Base-by-base conservation (phyloP, 2,888 invertebrate genomes). In the Spisula solida region DNA sequence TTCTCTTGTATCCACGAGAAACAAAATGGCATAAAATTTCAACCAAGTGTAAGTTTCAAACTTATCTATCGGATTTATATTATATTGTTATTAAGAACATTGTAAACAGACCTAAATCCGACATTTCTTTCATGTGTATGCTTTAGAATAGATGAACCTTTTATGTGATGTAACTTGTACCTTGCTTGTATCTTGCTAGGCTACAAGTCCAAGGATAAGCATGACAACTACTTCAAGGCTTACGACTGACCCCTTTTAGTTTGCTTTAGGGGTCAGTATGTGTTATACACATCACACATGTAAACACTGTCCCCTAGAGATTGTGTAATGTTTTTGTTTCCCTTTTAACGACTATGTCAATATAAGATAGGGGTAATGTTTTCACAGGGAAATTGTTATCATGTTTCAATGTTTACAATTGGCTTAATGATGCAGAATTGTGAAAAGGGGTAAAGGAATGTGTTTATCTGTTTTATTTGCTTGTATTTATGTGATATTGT, bases 321-420 rank as follows among this genome's bases (percentile, higher is more conserved):
- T 79, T 55, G 78, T 51, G 85, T 20, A 79, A 85, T 85, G 85
- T 85, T 85, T 51, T 85, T 85, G 79, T 85, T 75, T 79, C 41
- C 34, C 55, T 25, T 80, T 25, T 84, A 70, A 20, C 16, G n/a
- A 29, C 29, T 56, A 18, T 79, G 79, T 85, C 55, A 85, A 85
- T 48, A 85, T 48, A 80, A 83, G 78, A 85, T 55, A 34, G 20
- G 34, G 79, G 55, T 79, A 85, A 79, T 85, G 79, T 85, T 85
- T 79, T 55, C 31, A 41, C 79, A 79, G 56, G 34, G 10, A 85
- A 55, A n/a, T 55, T n/a, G 56, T 78, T 85, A 85, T 79, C 85
- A 79, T 78, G 47, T n/a, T 79, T 51, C 29, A 1, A 25, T 85
- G 85, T 78, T 85, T 79, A 85, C 79, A 20, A 56, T 78, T 55